These are phyloP conservation scores for Cottus gobio DNA, from an alignment of 2,113 vertebrate genomes.

Conservation along the genomic window DNA sequence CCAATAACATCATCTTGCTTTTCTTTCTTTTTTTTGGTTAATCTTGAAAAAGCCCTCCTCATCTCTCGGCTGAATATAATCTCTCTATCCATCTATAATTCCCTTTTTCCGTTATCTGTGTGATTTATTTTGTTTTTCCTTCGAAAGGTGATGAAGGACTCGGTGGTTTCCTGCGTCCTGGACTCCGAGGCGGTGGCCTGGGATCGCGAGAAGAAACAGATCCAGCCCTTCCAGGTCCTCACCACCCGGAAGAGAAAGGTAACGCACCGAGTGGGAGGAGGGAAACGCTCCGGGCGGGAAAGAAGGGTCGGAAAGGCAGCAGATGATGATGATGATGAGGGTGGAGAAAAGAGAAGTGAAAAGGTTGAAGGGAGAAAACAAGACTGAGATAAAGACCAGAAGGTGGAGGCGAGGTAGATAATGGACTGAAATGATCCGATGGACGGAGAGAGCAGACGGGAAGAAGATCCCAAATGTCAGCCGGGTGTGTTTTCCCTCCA, in stretches of 20 bases:
- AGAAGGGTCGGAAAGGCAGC: conserved; percentile 15
- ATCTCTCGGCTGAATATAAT: background rate
- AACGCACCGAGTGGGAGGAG: background rate
- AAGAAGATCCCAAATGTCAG: conserved; percentile 68
- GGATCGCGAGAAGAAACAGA: conserved; percentile 90
- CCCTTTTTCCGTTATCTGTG: background rate
- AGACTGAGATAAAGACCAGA: conserved; percentile 49
- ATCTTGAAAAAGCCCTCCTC: background rate
- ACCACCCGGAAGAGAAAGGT: conserved; percentile 94
- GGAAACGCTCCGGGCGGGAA: conserved; percentile 17
- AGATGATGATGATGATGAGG: conserved; percentile 27
- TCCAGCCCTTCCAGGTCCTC: conserved; percentile 93
- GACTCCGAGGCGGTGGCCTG: conserved; percentile 92
- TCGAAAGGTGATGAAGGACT: conserved; percentile 84
- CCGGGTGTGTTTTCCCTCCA: conserved; percentile 31
- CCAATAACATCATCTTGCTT: background rate
- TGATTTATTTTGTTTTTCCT: background rate
- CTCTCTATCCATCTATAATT: background rate
- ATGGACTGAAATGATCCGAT: conserved; percentile 71
- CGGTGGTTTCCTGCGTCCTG: conserved; percentile 87
- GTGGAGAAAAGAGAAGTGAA: conserved; percentile 14
- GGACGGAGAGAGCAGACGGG: conserved; percentile 50
- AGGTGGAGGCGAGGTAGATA: conserved; percentile 55
- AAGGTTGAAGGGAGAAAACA: conserved; percentile 60
- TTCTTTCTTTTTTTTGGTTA: background rate